phyloP scores from a whole-genome alignment of 2,113 vertebrate species.

The Mohoua ochrocephala region DNA sequence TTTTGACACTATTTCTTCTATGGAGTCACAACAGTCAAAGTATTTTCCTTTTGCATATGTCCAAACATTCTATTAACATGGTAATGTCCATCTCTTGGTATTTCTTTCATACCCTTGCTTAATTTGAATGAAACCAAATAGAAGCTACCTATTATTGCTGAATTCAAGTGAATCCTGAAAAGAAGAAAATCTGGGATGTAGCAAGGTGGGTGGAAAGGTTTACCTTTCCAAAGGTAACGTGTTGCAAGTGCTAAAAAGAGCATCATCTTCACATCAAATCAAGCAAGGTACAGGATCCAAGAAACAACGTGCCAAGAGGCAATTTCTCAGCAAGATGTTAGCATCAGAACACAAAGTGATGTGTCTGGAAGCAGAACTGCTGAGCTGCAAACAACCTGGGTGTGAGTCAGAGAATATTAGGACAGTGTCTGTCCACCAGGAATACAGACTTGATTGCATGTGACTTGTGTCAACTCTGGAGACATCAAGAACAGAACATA shows the following conservation, averaged over 20 bases:
- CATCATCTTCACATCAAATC: slow-evolving; percentile 63
- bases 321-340: slow-evolving; percentile 68
- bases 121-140: background rate
- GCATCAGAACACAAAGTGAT: slow-evolving; percentile 66
- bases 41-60: background rate
- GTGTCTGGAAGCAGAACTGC: slow-evolving; percentile 77
- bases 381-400: slow-evolving; percentile 78
- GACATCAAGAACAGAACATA: slow-evolving; percentile 74
- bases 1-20: background rate
- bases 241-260: slow-evolving; percentile 63
- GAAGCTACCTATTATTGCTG: background rate
- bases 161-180: background rate
- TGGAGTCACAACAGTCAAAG: background rate
- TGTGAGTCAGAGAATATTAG: slow-evolving; percentile 82
- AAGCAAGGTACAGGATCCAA: slow-evolving; percentile 45
- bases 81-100: background rate
- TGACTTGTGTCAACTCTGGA: slow-evolving; percentile 88
- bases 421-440: slow-evolving; percentile 75
- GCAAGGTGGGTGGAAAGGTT: background rate
- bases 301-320: slow-evolving; percentile 56
- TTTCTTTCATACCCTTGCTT: background rate
- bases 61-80: background rate
- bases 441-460: slow-evolving; percentile 82
- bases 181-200: background rate
- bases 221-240: slow-evolving; percentile 33